Evolutionary conservation across 2,797 vertebrate species (phyloP), one percentile per base, ranked within the genome.

Genomic region (Podarcis siculus): DNA sequence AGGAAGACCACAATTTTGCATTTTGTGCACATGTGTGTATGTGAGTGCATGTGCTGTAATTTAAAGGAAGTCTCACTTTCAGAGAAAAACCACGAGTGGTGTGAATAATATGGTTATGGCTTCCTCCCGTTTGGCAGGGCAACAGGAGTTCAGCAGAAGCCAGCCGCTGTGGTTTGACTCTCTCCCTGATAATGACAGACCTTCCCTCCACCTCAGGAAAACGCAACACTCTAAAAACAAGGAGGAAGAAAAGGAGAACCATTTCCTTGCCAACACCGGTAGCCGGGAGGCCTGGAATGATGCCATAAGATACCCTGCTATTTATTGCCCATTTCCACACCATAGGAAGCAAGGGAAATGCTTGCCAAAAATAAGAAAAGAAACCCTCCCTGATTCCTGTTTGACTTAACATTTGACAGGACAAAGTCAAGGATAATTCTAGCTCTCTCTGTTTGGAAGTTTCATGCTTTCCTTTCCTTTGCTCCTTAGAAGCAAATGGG

Each of bases 181-280:
- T 96, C 96, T 97, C 96, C 95, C 96, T 98, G 97, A 98, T 98
- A 98, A 98, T 98, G 97, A 97, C 96, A 97, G 95, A 97, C 96
- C 95, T 95, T 88, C 45, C 83, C 90, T 92, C 95, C 94, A 35
- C 93, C 92, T 95, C 92, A 94, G 90, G 91, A 97, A 96, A 98
- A 98, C 96, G 96, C 96, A 94, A 92, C 76, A 69, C 89, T 95
- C 96, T 96, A 95, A 96, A 95, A 96, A 96, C 95, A 96, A 96
- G 89, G 90, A 90, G 87, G 91, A 95, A 96, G 93, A 89, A 94
- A 94, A 92, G 85, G 95, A 97, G 95, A 97, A 94, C 94, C 95
- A 97, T 95, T 97, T 97, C 96, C 97, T 97, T 96, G 96, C 97
- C 97, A 97, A 93, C 88, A 86, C 95, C 83, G 92, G 96, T 96